A percentile compares a stretch with the other conserved stretches of the same genome.
Evolutionary conservation across 2,113 vertebrate species (phyloP).

Genomic region (Hippocampus abdominalis): DNA sequence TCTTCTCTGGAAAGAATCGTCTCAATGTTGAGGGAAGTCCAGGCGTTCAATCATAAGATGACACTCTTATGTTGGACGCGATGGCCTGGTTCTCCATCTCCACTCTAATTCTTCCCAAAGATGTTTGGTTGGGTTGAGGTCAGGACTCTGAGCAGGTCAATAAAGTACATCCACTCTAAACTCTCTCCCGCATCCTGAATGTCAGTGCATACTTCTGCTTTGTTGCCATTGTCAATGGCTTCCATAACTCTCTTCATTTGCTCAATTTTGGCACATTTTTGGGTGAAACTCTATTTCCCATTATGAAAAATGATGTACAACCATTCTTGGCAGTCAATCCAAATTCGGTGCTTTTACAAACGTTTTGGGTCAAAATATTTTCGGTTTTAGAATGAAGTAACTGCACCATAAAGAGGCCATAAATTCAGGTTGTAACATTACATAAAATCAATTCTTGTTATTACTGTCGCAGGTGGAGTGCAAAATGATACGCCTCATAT

Average conservation of each 20-base stretch:
- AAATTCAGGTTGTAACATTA: background rate
- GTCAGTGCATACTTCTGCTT: background rate
- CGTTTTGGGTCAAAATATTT: too few species aligned
- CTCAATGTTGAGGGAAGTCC: background rate
- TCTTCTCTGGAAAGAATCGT: background rate
- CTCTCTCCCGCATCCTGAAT: background rate
- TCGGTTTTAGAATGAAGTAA: too few species aligned
- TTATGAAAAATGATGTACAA: too few species aligned
- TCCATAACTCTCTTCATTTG: background rate
- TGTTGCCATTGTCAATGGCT: background rate
- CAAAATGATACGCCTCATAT: conserved; percentile 49
- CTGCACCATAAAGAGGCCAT: too few species aligned
- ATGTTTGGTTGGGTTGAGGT: background rate
- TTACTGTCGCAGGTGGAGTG: background rate
- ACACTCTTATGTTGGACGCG: background rate
- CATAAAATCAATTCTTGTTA: background rate
- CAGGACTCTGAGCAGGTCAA: background rate
- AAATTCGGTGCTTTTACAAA: too few species aligned
- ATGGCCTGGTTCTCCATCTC: background rate
- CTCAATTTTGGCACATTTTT: background rate
- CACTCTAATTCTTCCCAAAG: background rate
- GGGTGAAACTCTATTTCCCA: background rate
- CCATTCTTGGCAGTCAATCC: too few species aligned
- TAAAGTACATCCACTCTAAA: background rate
- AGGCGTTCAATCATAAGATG: background rate